A percentile compares a stretch with the other conserved stretches of the same genome.
phyloP scores from a whole-genome alignment of 2,888 invertebrate species.

The Hemithea aestivaria region DNA sequence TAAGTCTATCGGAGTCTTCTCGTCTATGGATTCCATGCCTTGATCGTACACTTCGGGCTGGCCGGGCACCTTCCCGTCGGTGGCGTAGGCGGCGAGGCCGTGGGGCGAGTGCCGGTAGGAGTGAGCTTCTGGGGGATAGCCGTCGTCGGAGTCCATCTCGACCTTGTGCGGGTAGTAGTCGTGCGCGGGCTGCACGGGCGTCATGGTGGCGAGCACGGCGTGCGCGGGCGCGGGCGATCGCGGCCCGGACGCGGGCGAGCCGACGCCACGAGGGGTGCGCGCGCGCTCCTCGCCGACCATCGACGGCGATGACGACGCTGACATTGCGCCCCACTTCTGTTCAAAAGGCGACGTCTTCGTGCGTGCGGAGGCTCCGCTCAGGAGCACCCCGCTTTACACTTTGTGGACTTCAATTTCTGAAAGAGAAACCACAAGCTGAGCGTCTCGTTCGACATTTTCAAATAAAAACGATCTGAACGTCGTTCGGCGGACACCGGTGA shows the following conservation, averaged over 20 bases:
- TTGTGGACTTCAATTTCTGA: conserved; percentile 56
- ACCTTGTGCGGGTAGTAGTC: conserved; percentile 82
- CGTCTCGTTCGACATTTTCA: not conserved
- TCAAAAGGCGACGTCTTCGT: conserved; percentile 54
- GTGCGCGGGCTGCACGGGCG: conserved; percentile 89
- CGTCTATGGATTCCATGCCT: conserved; percentile 77
- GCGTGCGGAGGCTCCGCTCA: conserved; percentile 60
- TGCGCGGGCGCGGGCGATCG: conserved; percentile 84
- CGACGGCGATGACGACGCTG: conserved; percentile 65
- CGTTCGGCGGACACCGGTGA: not conserved
- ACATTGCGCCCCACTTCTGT: conserved; percentile 62
- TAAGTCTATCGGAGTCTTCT: conserved; percentile 87
- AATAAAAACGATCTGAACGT: too few relatives aligned
- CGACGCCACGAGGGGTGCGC: conserved; percentile 64
- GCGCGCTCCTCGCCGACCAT: conserved; percentile 59
- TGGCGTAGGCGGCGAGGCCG: conserved; percentile 71
- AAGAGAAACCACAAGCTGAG: conserved; percentile 32
- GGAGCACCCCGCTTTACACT: conserved; percentile 67
- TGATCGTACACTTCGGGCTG: conserved; percentile 74
- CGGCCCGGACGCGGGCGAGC: conserved; percentile 73
- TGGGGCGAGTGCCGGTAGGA: conserved; percentile 79
- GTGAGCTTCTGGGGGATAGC: conserved; percentile 80
- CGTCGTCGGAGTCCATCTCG: conserved; percentile 81
- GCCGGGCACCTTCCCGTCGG: conserved; percentile 79
- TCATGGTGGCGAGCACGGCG: conserved; percentile 91